Evolutionary conservation across 2,888 invertebrate genomes (phyloP).

Genomic region (Drosophila colorata): DNA sequence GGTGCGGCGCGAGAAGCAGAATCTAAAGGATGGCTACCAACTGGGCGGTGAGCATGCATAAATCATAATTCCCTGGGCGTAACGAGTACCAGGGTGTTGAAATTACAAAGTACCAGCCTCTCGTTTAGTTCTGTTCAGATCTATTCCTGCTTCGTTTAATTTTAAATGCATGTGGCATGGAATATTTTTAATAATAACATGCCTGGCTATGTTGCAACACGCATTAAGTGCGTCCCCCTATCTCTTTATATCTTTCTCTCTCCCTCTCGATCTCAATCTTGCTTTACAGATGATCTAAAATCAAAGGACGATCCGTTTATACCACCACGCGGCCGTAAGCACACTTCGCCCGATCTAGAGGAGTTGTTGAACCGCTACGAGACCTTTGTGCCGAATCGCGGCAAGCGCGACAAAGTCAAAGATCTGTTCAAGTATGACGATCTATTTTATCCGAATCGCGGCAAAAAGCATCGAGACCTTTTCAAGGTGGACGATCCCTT

Average conservation of each 20-base stretch:
- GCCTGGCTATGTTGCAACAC: constrained; percentile 8
- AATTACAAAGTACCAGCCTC: constrained; percentile 35
- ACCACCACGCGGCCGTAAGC: constrained; percentile 84
- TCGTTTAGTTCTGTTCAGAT: constrained; percentile 12
- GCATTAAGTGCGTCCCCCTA: constrained; percentile 18
- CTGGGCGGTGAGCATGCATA: constrained; percentile 65
- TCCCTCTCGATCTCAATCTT: neutral
- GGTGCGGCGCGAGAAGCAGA: constrained; percentile 74
- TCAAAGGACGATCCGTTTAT: constrained; percentile 81
- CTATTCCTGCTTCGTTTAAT: constrained; percentile 39
- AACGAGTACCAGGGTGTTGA: constrained; percentile 53
- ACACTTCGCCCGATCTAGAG: constrained; percentile 75
- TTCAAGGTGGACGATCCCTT: constrained; percentile 80
- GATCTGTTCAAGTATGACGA: constrained; percentile 85
- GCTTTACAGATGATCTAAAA: constrained; percentile 45
- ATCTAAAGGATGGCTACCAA: constrained; percentile 55
- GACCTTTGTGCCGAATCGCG: constrained; percentile 85
- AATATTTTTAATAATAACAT: constrained; percentile 31
- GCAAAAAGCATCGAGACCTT: constrained; percentile 75
- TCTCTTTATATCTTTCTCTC: neutral
- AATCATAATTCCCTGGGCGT: constrained; percentile 54
- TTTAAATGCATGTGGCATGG: constrained; percentile 57
- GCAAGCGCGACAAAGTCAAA: constrained; percentile 83
- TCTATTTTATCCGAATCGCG: constrained; percentile 84
- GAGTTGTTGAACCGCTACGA: constrained; percentile 79